Conservation (phyloP, 2,888 invertebrate species). For the Hololepta plana region DNA sequence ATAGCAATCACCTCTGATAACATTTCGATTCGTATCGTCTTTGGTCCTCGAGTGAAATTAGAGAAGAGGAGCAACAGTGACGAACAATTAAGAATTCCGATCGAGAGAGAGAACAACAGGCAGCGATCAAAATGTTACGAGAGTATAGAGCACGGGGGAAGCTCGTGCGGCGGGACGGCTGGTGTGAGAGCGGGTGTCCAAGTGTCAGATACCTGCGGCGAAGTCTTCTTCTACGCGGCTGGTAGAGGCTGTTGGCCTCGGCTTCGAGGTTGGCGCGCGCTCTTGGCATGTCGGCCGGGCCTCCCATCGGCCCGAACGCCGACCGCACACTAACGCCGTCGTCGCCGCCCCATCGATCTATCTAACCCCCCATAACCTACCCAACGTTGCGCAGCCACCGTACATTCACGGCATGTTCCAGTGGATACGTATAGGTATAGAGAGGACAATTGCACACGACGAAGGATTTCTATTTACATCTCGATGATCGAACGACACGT, state of each 20-base stretch:
- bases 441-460: too few relatives aligned
- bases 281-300: constrained; percentile 19
- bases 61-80: too few relatives aligned
- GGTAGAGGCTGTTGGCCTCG: constrained; percentile 16
- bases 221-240: constrained; percentile 14
- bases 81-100: too few relatives aligned
- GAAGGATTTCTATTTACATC: too few relatives aligned
- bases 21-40: too few relatives aligned
- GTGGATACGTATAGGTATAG: too few relatives aligned
- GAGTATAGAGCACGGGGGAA: constrained; percentile 4
- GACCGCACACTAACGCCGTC: constrained; percentile 16
- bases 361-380: constrained; percentile 10
- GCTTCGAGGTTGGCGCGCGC: constrained; percentile 16
- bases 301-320: constrained; percentile 19
- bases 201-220: constrained; percentile 16
- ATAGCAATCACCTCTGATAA: too few relatives aligned
- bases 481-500: too few relatives aligned
- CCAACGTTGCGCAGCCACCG: constrained; percentile 12
- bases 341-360: constrained; percentile 13
- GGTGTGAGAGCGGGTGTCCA: constrained; percentile 6
- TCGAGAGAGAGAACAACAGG: too few relatives aligned
- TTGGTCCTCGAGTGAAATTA: too few relatives aligned
- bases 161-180: constrained; percentile 10
- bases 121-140: too few relatives aligned
- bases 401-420: too few relatives aligned